A percentile compares a stretch with the other conserved stretches of the same genome.
Conservation (phyloP, 2,113 vertebrate genomes). For the Vidua chalybeata region DNA sequence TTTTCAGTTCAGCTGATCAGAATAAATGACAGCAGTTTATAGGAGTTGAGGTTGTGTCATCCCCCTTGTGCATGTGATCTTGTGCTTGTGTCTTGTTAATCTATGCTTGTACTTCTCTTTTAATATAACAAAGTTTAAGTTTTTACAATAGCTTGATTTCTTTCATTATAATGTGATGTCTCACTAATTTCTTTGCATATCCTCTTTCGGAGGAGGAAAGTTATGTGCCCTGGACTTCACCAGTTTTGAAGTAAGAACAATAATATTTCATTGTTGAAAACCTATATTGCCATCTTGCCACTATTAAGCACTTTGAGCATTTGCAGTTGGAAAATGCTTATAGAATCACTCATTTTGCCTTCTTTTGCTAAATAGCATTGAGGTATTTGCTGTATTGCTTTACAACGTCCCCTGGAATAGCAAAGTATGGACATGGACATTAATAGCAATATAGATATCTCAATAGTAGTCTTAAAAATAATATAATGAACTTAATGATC, state of each 20-base stretch:
- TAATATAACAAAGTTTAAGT: not conserved
- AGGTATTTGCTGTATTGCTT: not conserved
- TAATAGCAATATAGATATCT: not conserved
- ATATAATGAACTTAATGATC: not conserved
- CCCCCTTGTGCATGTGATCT: fast-evolving
- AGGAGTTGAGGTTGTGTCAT: not conserved
- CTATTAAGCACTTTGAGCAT: not conserved
- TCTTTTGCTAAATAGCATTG: not conserved
- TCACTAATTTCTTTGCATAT: not conserved
- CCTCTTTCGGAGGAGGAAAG: not conserved
- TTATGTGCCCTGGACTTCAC: not conserved
- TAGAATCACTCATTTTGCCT: not conserved
- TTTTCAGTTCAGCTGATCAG: not conserved
- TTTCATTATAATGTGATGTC: not conserved
- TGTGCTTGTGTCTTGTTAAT: not conserved
- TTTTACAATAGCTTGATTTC: not conserved
- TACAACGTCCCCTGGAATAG: not conserved
- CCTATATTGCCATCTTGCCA: not conserved
- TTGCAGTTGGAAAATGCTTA: not conserved
- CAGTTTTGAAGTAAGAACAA: not conserved
- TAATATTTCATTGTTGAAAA: not conserved
- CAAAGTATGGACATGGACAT: not conserved
- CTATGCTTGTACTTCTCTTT: not conserved
- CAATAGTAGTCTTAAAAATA: not conserved
- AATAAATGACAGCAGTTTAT: not conserved